Evolutionary conservation across 37 sponge, comb jelly and placozoan genomes (phyloP).

Genomic region (Sycon ciliatum): DNA sequence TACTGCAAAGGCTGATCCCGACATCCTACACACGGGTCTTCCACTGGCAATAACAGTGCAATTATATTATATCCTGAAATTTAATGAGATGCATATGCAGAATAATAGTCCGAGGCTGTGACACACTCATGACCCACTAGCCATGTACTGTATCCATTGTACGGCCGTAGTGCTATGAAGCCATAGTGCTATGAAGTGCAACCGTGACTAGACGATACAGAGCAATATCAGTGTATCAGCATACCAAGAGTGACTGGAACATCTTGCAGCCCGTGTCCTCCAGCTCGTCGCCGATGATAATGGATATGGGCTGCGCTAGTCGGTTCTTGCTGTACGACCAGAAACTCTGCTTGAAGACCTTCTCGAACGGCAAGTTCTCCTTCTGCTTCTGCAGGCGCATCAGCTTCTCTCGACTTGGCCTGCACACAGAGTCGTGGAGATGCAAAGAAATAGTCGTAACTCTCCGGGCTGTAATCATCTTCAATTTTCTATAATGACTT

Average conservation of each 20-base stretch:
- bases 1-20: too few relatives aligned
- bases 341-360: conserved; percentile 81
- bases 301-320: conserved; percentile 66
- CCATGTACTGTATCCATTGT: too few relatives aligned
- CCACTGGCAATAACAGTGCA: too few relatives aligned
- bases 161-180: too few relatives aligned
- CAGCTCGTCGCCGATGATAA: conserved; percentile 63
- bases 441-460: neutral
- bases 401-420: conserved; percentile 60
- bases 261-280: conserved; percentile 66
- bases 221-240: conserved; percentile 41
- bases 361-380: conserved; percentile 75
- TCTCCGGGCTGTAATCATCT: too few relatives aligned
- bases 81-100: too few relatives aligned
- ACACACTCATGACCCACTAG: too few relatives aligned
- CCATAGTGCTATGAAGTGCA: too few relatives aligned
- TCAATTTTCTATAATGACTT: too few relatives aligned
- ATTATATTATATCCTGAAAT: too few relatives aligned
- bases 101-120: too few relatives aligned
- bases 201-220: neutral
- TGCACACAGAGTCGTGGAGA: neutral
- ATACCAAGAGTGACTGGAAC: conserved; percentile 70
- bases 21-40: too few relatives aligned
- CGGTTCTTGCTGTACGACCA: conserved; percentile 87
- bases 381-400: conserved; percentile 49